Evolutionary conservation across 2,888 invertebrate species (phyloP).

Genomic region (Mechanitis mazaeus): DNA sequence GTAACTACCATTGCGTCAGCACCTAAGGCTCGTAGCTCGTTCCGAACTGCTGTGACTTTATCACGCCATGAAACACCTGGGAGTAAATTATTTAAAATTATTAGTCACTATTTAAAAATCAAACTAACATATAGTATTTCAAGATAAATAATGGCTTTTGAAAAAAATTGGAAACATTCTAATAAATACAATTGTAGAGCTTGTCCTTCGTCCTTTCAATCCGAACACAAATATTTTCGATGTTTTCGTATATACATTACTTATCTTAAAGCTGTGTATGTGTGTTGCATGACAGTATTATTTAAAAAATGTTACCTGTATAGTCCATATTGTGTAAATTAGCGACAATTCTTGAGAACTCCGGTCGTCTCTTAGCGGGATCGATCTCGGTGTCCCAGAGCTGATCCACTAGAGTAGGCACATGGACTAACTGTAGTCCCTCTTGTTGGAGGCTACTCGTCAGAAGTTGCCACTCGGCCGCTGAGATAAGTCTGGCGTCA

Average conservation of each 20-base stretch:
- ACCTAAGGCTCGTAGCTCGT: slow-evolving; percentile 76
- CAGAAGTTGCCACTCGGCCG: slow-evolving; percentile 80
- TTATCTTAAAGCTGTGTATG: no score
- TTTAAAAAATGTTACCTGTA: slow-evolving; percentile 60
- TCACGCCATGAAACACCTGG: slow-evolving; percentile 83
- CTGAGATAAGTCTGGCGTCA: slow-evolving; percentile 84
- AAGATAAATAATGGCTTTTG: no score
- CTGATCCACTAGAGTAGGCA: slow-evolving; percentile 84
- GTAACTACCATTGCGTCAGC: slow-evolving; percentile 90
- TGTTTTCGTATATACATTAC: no score
- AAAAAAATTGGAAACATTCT: no score
- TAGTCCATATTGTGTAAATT: slow-evolving; percentile 78
- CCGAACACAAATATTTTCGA: no score
- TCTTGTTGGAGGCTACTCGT: slow-evolving; percentile 72
- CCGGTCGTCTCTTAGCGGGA: slow-evolving; percentile 65
- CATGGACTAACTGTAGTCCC: slow-evolving; percentile 73
- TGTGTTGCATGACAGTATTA: background rate
- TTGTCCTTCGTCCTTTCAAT: no score
- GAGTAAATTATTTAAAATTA: no score
- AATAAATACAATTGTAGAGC: no score
- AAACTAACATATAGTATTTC: no score
- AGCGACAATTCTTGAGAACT: slow-evolving; percentile 78
- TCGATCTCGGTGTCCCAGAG: slow-evolving; percentile 81
- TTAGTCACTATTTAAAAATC: no score
- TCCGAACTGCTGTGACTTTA: slow-evolving; percentile 82